A percentile compares a stretch with the other conserved stretches of the same genome.
phyloP scores from a whole-genome alignment of 2,797 vertebrate genomes.

The Enteromius radiatus region DNA sequence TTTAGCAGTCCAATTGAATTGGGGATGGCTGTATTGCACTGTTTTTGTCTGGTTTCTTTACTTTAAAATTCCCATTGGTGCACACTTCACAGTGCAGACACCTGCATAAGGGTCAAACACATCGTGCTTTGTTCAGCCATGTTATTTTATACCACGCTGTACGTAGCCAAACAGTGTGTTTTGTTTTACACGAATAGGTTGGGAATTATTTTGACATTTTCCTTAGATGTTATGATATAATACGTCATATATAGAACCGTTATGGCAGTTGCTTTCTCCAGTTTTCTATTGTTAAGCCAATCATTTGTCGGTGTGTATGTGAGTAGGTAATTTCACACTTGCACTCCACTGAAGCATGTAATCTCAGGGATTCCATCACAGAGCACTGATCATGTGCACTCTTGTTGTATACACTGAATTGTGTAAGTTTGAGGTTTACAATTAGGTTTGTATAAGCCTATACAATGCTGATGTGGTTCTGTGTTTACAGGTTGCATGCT shows the following conservation, averaged over 20 bases:
- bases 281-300: constrained; percentile 9
- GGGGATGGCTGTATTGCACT: neutral
- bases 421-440: neutral
- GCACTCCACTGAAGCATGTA: neutral
- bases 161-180: neutral
- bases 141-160: constrained; percentile 13
- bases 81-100: neutral
- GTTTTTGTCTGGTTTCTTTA: constrained; percentile 11
- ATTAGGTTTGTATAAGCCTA: neutral
- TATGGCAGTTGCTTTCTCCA: neutral
- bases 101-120: constrained; percentile 22
- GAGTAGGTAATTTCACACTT: neutral
- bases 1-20: neutral
- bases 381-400: neutral
- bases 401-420: neutral
- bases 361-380: constrained; percentile 5
- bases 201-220: neutral
- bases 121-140: constrained; percentile 37
- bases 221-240: neutral
- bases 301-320: neutral
- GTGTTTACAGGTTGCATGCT: neutral
- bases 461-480: neutral
- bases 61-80: neutral
- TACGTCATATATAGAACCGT: neutral
- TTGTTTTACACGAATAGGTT: constrained; percentile 8